Percentiles rank a stretch among this genome's conserved stretches.
phyloP scores from a whole-genome alignment of 2,797 vertebrate species.

The Neomorphus geoffroyi region DNA sequence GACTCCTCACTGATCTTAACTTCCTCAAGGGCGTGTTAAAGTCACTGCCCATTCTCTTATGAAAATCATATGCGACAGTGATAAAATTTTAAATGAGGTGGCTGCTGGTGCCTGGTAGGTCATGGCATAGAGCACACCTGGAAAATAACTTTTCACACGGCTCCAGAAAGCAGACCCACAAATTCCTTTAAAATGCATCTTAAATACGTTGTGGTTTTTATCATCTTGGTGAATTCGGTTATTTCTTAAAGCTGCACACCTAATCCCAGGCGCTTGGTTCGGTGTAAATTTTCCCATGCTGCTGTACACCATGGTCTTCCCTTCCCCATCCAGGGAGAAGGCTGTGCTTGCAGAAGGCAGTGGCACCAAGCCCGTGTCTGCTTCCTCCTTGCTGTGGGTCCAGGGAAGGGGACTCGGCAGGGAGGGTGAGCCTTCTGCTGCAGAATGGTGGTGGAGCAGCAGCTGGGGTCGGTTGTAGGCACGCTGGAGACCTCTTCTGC shows the following conservation, averaged over 20 bases:
- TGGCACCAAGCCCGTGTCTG: neutral
- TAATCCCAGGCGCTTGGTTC: neutral
- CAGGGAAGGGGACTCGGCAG: neutral
- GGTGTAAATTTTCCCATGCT: neutral
- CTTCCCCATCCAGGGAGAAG: neutral
- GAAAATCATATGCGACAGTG: neutral
- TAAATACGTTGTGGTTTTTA: neutral
- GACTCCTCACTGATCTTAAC: neutral
- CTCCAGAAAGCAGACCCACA: neutral
- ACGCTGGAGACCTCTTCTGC: neutral
- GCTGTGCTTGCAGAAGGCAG: neutral
- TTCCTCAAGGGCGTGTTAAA: conserved; percentile 35
- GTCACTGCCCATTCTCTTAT: neutral
- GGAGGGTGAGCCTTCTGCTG: neutral
- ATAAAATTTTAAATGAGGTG: neutral
- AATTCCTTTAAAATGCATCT: neutral
- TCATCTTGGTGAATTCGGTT: neutral
- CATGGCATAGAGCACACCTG: neutral
- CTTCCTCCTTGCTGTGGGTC: neutral
- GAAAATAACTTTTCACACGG: neutral
- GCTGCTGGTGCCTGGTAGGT: neutral
- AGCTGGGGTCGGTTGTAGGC: neutral
- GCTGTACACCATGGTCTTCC: neutral
- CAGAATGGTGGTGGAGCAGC: neutral
- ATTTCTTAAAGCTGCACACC: neutral